Percentiles rank a stretch among this genome's conserved stretches.
Conservation (phyloP, 2,797 vertebrate species). For the Lacerta agilis region DNA sequence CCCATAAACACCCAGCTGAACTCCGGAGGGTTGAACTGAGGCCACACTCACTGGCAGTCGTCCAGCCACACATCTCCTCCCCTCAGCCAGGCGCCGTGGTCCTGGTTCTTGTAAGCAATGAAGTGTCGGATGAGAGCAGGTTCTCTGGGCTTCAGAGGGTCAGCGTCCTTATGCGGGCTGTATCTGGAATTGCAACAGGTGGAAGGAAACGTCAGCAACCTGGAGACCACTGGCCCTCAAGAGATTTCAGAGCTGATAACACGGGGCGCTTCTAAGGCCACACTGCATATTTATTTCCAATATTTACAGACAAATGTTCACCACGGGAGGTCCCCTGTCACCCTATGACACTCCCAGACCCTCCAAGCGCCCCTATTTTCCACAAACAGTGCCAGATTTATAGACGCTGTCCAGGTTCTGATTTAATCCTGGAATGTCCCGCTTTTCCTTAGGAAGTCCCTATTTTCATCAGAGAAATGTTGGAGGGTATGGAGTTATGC, state of each 20-base stretch:
- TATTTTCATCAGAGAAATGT: too few species aligned
- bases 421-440: too few species aligned
- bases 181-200: slow-evolving; percentile 79
- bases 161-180: slow-evolving; percentile 92
- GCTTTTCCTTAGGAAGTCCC: too few species aligned
- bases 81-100: slow-evolving; percentile 95
- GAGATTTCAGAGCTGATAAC: fast-evolving
- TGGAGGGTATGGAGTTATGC: too few species aligned
- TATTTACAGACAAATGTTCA: too few species aligned
- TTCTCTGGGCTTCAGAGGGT: slow-evolving; percentile 93
- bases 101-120: slow-evolving; percentile 96
- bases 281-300: too few species aligned
- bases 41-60: slow-evolving; percentile 91
- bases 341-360: too few species aligned
- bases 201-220: neutral
- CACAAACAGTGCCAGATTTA: too few species aligned
- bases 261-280: neutral
- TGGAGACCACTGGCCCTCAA: fast-evolving
- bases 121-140: slow-evolving; percentile 92
- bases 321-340: too few species aligned
- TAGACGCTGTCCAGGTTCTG: too few species aligned
- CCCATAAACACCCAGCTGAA: slow-evolving; percentile 64
- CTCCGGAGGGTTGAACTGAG: slow-evolving; percentile 64
- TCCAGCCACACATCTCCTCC: slow-evolving; percentile 97
- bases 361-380: too few species aligned